Evolutionary conservation across 2,797 vertebrate species (phyloP).

Genomic region (Phataginus tetradactyla): DNA sequence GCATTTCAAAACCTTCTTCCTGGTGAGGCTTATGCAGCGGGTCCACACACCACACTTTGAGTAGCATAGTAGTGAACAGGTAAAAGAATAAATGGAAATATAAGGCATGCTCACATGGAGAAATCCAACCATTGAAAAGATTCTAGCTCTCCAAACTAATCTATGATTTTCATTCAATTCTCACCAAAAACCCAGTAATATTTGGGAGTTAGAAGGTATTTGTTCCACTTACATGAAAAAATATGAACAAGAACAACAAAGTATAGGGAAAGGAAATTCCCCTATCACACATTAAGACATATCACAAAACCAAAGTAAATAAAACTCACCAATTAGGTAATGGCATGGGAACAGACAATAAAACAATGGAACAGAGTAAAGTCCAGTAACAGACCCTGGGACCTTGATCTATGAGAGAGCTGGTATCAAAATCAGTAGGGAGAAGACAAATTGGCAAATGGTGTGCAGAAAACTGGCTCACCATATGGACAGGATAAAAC

Average conservation of each 20-base stretch:
- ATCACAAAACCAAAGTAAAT: neutral
- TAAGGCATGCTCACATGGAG: neutral
- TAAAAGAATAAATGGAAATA: neutral
- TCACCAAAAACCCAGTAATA: neutral
- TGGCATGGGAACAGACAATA: neutral
- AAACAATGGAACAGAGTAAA: neutral
- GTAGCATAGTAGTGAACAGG: neutral
- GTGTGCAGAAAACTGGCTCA: neutral
- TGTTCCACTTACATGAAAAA: neutral
- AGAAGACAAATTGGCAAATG: neutral
- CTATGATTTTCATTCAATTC: neutral
- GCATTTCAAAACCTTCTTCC: neutral
- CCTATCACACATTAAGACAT: neutral
- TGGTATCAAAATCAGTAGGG: neutral
- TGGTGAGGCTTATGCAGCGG: neutral
- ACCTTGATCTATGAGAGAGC: neutral
- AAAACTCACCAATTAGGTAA: neutral
- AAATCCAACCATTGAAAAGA: neutral
- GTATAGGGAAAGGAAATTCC: neutral
- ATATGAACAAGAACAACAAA: neutral
- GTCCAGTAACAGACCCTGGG: neutral
- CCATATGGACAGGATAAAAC: neutral
- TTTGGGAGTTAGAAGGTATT: neutral
- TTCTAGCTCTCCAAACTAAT: neutral
- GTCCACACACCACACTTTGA: neutral